phyloP scores from a whole-genome alignment of 2,113 vertebrate genomes.

The Microtus ochrogaster region DNA sequence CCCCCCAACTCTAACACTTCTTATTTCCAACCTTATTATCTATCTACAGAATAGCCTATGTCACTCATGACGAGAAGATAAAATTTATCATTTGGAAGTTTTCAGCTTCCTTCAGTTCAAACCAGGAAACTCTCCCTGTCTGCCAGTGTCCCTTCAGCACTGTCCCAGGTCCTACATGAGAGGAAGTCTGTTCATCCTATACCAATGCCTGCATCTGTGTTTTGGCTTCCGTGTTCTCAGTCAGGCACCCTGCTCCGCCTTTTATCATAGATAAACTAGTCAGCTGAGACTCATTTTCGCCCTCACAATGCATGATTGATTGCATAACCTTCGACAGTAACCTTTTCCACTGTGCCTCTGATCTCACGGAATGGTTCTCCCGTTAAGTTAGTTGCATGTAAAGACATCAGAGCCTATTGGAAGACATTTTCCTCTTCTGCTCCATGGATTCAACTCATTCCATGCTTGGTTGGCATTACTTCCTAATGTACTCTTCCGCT shows the following conservation, averaged over 20 bases:
- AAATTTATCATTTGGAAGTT: background rate
- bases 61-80: background rate
- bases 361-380: background rate
- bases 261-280: background rate
- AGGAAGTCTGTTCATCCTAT: background rate
- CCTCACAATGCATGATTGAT: background rate
- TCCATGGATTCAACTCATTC: background rate
- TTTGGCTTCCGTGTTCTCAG: background rate
- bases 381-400: background rate
- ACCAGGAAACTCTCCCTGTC: background rate
- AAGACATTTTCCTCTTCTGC: background rate
- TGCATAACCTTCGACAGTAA: background rate
- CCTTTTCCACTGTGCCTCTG: background rate
- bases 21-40: background rate
- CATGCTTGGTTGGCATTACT: background rate
- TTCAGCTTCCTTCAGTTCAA: background rate
- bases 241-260: background rate
- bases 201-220: background rate
- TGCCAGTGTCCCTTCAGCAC: background rate
- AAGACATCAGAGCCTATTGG: background rate
- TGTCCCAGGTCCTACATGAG: fast-evolving
- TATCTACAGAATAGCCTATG: background rate
- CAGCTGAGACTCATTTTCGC: background rate
- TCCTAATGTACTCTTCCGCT: background rate
- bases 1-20: background rate